Percentiles rank a stretch among this genome's conserved stretches.
Evolutionary conservation across 2,888 invertebrate genomes (phyloP).

Genomic region (Nephrotoma appendiculata): DNA sequence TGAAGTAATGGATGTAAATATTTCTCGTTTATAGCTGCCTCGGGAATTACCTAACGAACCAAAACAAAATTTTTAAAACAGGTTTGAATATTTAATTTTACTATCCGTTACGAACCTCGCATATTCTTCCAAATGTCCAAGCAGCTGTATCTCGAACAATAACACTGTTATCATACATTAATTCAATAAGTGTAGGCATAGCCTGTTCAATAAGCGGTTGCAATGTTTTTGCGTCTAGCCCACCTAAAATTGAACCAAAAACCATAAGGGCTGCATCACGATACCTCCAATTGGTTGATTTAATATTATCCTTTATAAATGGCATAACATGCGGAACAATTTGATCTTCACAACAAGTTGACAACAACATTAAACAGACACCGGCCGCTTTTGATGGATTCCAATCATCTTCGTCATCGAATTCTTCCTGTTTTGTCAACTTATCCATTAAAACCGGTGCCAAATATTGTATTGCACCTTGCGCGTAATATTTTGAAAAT

Average conservation of each 20-base stretch:
- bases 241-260: slow-evolving; percentile 88
- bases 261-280: slow-evolving; percentile 98
- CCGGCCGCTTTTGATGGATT: slow-evolving; percentile 98
- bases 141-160: slow-evolving; percentile 94
- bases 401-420: slow-evolving; percentile 98
- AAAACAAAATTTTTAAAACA: neutral
- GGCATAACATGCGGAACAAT: slow-evolving; percentile 93
- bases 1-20: slow-evolving; percentile 70
- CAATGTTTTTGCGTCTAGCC: slow-evolving; percentile 71
- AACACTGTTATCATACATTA: slow-evolving; percentile 89
- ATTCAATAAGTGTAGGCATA: slow-evolving; percentile 85
- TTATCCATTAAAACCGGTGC: slow-evolving; percentile 89
- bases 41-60: slow-evolving; percentile 53
- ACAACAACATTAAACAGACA: slow-evolving; percentile 93
- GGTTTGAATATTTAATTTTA: neutral
- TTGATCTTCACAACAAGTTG: slow-evolving; percentile 94
- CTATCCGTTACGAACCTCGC: slow-evolving; percentile 46
- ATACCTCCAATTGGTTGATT: slow-evolving; percentile 79
- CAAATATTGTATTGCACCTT: slow-evolving; percentile 89
- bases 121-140: slow-evolving; percentile 96
- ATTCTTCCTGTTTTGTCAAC: slow-evolving; percentile 91
- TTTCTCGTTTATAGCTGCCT: slow-evolving; percentile 78
- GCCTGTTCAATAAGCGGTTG: slow-evolving; percentile 93
- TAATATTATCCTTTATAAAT: slow-evolving; percentile 90
- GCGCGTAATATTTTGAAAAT: slow-evolving; percentile 93